Evolutionary conservation across 2,888 invertebrate genomes (phyloP).

Genomic region (Tholera decimalis): DNA sequence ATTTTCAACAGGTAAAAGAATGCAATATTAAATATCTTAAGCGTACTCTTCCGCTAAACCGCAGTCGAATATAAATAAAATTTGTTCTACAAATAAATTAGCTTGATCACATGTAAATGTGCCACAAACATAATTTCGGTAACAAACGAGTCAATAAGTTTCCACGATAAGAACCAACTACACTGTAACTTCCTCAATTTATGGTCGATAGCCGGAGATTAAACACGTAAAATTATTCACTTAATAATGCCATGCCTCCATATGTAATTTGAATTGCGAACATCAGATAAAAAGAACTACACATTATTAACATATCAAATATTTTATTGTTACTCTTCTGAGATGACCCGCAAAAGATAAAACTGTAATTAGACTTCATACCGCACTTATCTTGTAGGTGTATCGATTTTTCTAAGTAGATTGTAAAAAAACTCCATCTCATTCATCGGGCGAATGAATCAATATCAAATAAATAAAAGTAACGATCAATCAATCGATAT

Average conservation of each 20-base stretch:
- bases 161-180: constrained; percentile 19
- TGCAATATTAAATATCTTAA: neutral
- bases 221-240: constrained; percentile 31
- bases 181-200: constrained; percentile 35
- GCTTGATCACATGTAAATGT: constrained; percentile 12
- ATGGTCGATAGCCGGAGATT: constrained; percentile 29
- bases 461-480: constrained; percentile 86
- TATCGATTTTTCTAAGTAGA: constrained; percentile 88
- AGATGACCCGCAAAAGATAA: constrained; percentile 87
- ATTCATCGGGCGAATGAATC: constrained; percentile 83
- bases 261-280: constrained; percentile 71
- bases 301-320: constrained; percentile 89
- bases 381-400: constrained; percentile 87
- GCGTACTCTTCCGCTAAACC: neutral
- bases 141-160: constrained; percentile 27
- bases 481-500: constrained; percentile 89
- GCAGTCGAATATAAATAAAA: neutral
- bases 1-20: neutral
- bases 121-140: constrained; percentile 22
- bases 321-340: constrained; percentile 81
- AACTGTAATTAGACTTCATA: constrained; percentile 88
- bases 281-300: constrained; percentile 73
- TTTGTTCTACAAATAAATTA: neutral
- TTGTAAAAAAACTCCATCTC: constrained; percentile 82
- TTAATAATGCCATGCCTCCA: constrained; percentile 41